Evolutionary conservation across 2,797 vertebrate genomes (phyloP).

Genomic region (Labroides dimidiatus): DNA sequence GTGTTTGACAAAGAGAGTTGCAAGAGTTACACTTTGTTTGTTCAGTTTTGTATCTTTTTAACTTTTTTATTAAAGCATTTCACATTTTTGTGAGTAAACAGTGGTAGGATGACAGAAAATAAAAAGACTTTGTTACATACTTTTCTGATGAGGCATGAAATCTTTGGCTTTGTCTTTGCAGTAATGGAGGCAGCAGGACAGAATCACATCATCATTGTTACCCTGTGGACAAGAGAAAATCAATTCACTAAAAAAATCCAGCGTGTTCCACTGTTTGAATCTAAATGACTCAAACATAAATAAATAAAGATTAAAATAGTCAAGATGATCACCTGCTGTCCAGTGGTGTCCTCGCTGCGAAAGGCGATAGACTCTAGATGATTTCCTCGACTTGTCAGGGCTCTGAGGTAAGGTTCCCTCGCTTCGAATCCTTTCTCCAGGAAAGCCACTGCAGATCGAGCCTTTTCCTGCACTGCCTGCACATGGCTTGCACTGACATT

Average conservation of each 20-base stretch:
- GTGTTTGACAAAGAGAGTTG: constrained; percentile 12
- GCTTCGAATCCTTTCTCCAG: constrained; percentile 92
- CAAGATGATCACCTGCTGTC: constrained; percentile 88
- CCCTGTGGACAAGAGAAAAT: constrained; percentile 83
- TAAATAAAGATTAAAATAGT: background rate
- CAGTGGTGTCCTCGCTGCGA: constrained; percentile 96
- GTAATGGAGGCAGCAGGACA: constrained; percentile 98
- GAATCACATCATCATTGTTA: constrained; percentile 97
- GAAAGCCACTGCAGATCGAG: constrained; percentile 91
- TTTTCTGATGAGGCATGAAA: constrained; percentile 94
- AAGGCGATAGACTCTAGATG: constrained; percentile 98
- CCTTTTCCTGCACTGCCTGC: constrained; percentile 93
- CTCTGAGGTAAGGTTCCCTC: constrained; percentile 90
- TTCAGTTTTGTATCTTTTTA: no score
- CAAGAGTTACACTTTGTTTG: background rate
- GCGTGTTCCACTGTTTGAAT: background rate
- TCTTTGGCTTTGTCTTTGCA: constrained; percentile 99
- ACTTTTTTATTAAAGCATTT: no score
- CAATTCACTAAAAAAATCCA: constrained; percentile 5
- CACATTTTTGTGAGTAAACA: background rate
- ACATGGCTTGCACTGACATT: constrained; percentile 84
- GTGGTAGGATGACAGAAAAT: no score
- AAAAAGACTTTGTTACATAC: constrained; percentile 71
- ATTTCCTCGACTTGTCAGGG: constrained; percentile 95
- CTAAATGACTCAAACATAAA: background rate